A percentile compares a stretch with the other conserved stretches of the same genome.
phyloP scores from a whole-genome alignment of 2,113 vertebrate genomes.

The Holacanthus passer region DNA sequence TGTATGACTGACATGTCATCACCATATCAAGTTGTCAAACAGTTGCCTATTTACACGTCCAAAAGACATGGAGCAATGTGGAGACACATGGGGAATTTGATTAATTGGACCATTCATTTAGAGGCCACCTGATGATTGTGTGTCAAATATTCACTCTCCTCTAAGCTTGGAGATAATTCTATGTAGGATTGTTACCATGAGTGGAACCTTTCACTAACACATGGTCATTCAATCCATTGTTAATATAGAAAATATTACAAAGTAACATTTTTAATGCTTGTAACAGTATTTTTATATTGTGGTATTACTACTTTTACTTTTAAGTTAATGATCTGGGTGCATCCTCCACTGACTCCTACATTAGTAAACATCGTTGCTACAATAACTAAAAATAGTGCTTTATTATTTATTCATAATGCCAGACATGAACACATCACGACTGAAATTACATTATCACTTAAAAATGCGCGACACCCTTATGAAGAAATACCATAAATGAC shows the following conservation, averaged over 20 bases:
- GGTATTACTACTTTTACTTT: not conserved
- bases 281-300: not conserved
- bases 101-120: not conserved
- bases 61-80: too few relatives aligned
- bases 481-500: constrained; percentile 44
- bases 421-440: constrained; percentile 5
- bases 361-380: not conserved
- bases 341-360: not conserved
- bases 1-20: too few relatives aligned
- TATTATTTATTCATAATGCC: not conserved
- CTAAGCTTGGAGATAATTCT: not conserved
- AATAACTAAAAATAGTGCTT: not conserved
- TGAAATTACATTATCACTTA: constrained; percentile 21
- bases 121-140: not conserved
- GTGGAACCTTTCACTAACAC: not conserved
- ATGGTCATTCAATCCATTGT: not conserved
- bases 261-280: not conserved
- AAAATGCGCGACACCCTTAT: constrained; percentile 6
- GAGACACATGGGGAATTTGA: too few relatives aligned
- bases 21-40: too few relatives aligned
- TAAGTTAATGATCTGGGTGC: not conserved
- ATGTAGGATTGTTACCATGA: not conserved
- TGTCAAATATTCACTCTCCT: not conserved
- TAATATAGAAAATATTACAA: not conserved
- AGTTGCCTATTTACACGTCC: not conserved